Conservation (phyloP, 2,797 vertebrate species). For the Alcedo quadribrachys region DNA sequence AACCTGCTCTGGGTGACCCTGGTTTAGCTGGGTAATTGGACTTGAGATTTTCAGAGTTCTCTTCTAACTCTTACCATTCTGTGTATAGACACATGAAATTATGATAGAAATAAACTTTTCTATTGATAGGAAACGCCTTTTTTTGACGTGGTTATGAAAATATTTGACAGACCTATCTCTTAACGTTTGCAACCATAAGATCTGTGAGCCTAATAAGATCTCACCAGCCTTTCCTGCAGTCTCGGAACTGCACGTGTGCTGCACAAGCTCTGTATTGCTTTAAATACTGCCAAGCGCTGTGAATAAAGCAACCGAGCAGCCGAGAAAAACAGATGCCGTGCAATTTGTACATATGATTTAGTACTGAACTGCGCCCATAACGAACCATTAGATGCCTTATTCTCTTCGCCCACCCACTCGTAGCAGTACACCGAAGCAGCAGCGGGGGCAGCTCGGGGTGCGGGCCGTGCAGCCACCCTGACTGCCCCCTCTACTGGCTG, state of each 20-base stretch:
- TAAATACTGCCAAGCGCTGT: not conserved
- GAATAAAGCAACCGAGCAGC: not conserved
- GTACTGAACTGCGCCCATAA: not conserved
- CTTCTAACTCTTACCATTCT: not conserved
- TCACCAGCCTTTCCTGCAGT: not conserved
- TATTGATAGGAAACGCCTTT: not conserved
- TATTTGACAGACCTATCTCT: not conserved
- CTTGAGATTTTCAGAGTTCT: too few species aligned
- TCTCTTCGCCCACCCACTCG: not conserved
- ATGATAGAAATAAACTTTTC: not conserved
- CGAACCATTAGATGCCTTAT: not conserved
- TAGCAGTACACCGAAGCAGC: not conserved
- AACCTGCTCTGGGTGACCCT: not conserved
- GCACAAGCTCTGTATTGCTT: not conserved
- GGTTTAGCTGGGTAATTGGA: not conserved
- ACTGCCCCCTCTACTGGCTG: conserved; percentile 69
- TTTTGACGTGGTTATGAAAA: not conserved
- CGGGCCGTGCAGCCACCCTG: conserved; percentile 17
- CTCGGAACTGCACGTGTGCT: not conserved
- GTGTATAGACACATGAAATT: not conserved
- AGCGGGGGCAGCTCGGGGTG: not conserved
- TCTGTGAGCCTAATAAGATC: not conserved
- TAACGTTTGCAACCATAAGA: fast-evolving
- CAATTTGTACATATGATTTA: not conserved
- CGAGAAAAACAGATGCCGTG: not conserved